Conservation (phyloP, 1,140 invertebrate genomes). For the Plodia interpunctella region DNA sequence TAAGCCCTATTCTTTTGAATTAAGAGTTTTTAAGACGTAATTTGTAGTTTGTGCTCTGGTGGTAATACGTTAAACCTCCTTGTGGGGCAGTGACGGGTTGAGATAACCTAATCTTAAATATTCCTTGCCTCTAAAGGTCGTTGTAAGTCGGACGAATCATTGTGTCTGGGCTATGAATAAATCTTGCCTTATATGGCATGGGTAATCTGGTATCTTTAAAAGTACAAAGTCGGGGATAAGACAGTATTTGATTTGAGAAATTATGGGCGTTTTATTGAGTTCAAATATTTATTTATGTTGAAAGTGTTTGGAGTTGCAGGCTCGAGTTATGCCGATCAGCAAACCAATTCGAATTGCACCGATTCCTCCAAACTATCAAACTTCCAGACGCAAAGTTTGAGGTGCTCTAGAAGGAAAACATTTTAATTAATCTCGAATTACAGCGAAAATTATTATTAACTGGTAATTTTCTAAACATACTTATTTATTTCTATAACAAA, state of each 20-base stretch:
- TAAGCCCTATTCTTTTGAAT: conserved; percentile 24
- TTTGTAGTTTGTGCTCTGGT: conserved; percentile 13
- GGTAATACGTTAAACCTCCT: conserved; percentile 42
- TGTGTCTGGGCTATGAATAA: conserved; percentile 4
- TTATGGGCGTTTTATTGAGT: conserved; percentile 5
- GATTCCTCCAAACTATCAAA: too few relatives aligned
- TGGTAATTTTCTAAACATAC: too few relatives aligned
- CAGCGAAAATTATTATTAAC: too few relatives aligned
- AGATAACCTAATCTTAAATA: conserved; percentile 64
- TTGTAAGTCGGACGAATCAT: conserved; percentile 9
- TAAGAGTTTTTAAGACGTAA: conserved; percentile 19
- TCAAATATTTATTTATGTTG: not conserved
- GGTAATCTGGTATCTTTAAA: conserved; percentile 4
- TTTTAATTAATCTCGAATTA: too few relatives aligned
- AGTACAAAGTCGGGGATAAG: conserved; percentile 6
- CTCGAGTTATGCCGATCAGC: too few relatives aligned
- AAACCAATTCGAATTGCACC: too few relatives aligned
- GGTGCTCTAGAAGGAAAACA: too few relatives aligned
- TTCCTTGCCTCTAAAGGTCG: conserved; percentile 41
- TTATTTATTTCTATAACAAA: too few relatives aligned
- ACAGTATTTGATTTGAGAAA: not conserved
- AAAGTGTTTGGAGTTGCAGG: not conserved
- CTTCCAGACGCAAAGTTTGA: too few relatives aligned
- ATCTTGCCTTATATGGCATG: not conserved
- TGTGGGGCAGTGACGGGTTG: conserved; percentile 38